phyloP scores from a whole-genome alignment of 1,140 invertebrate genomes.

The Drosophila pruinosa region DNA sequence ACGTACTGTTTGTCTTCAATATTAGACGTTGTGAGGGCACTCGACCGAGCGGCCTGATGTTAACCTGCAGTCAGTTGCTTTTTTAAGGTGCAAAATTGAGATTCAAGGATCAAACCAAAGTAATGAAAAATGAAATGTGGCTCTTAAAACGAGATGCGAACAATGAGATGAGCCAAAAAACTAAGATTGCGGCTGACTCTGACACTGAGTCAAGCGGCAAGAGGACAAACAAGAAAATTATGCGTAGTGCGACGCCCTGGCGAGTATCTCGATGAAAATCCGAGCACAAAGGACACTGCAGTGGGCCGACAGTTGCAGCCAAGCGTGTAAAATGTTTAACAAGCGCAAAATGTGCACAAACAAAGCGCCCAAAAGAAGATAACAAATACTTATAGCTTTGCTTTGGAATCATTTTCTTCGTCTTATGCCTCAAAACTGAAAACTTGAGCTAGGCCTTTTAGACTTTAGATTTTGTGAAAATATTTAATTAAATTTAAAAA shows the following conservation, averaged over 20 bases:
- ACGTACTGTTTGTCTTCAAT: conserved; percentile 58
- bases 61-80: background rate
- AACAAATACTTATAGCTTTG: conserved; percentile 34
- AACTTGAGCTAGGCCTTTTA: conserved; percentile 11
- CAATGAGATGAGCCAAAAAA: background rate
- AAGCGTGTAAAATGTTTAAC: conserved; percentile 71
- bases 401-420: background rate
- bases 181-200: background rate
- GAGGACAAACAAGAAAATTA: conserved; percentile 32
- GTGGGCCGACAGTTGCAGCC: conserved; percentile 67
- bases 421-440: background rate
- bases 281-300: conserved; percentile 53
- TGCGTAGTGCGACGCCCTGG: conserved; percentile 15
- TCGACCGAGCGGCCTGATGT: background rate
- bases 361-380: conserved; percentile 41
- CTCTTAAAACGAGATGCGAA: background rate
- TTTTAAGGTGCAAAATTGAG: background rate
- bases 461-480: conserved; percentile 29
- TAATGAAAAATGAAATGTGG: conserved; percentile 50
- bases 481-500: conserved; percentile 66
- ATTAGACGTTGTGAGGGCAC: conserved; percentile 21
- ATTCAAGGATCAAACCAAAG: conserved; percentile 20
- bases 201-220: background rate
- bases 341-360: conserved; percentile 66
- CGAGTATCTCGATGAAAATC: conserved; percentile 29